phyloP scores from a whole-genome alignment of 2,797 vertebrate species.

The Tapirus indicus region DNA sequence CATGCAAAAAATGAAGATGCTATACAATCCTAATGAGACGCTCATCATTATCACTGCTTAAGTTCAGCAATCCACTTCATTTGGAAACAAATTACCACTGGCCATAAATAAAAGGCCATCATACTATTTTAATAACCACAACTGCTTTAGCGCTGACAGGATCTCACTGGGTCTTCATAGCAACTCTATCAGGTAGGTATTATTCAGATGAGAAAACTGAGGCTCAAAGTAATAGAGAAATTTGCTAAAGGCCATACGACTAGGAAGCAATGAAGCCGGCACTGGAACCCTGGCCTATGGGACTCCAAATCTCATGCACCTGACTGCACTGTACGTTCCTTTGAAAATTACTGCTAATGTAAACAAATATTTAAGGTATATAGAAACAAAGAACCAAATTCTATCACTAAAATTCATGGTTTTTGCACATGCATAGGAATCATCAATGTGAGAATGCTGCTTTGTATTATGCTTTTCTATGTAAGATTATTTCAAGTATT shows the following conservation, averaged over 20 bases:
- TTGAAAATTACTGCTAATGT: neutral
- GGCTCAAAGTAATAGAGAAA: neutral
- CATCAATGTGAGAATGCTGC: neutral
- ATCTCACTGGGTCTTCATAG: neutral
- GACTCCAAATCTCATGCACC: neutral
- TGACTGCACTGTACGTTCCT: neutral
- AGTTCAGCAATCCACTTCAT: neutral
- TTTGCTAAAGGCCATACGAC: neutral
- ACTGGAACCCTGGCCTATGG: neutral
- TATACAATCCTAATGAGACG: neutral
- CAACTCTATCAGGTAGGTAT: neutral
- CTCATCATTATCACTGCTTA: neutral
- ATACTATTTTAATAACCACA: neutral
- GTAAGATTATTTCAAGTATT: neutral
- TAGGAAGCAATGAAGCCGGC: neutral
- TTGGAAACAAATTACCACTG: neutral
- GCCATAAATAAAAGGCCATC: neutral
- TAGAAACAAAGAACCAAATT: neutral
- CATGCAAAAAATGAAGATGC: neutral
- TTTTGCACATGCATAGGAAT: neutral
- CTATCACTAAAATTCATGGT: neutral
- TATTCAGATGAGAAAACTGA: neutral
- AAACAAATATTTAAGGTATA: neutral
- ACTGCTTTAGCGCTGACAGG: neutral
- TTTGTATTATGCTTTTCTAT: constrained; percentile 10